Base-by-base conservation (phyloP, 37 sponge, comb jelly and placozoan genomes). In the Ianthella basta region DNA sequence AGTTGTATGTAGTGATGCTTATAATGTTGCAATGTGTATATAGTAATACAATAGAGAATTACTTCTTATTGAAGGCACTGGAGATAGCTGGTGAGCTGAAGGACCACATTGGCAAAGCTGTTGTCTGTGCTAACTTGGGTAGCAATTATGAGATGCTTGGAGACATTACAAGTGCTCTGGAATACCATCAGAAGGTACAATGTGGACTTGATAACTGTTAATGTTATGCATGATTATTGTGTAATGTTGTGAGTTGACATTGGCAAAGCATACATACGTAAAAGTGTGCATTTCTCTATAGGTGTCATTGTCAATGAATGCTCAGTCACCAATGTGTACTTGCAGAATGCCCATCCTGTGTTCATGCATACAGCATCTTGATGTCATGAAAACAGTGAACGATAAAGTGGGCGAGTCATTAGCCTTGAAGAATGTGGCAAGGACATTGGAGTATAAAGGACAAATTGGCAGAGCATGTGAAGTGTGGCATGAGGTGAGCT, bases 401-500 rank as follows among this genome's bases (percentile, higher is more conserved):
- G 85, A 82, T 60, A 81, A 87, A 25, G 44, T 60, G 20, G 94
- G 94, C 6, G 86, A 93, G 80, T 80, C 91, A 24, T 55, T 87
- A 38, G 94, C 94, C 29, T 88, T 93, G n/a, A 66, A 75, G 15
- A 90, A 87, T 63, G 82, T 93, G 34, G 91, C 94, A 19, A 84
- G 79, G 66, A 78, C 80, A 4, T 85, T 83, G 14, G 91, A 93
- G 40, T 83, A 81, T 72, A 82, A 85, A 82, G 88, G 81, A 4
- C 86, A 89, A 20, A 29, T 85, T 23, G 35, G 24, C 53, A 84
- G 85, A 54, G 94, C 94, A 25, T 82, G 80, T 53, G 94, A 90
- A 53, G 44, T 82, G 19, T 54, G 89, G 69, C 84, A 93, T 50
- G 54, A 36, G 59, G 94, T 93, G 64, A 77, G 89, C n/a, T n/a